These are phyloP conservation scores for Xiphydria camelus DNA, from an alignment of 2,888 invertebrate species.

Conservation along the genomic window DNA sequence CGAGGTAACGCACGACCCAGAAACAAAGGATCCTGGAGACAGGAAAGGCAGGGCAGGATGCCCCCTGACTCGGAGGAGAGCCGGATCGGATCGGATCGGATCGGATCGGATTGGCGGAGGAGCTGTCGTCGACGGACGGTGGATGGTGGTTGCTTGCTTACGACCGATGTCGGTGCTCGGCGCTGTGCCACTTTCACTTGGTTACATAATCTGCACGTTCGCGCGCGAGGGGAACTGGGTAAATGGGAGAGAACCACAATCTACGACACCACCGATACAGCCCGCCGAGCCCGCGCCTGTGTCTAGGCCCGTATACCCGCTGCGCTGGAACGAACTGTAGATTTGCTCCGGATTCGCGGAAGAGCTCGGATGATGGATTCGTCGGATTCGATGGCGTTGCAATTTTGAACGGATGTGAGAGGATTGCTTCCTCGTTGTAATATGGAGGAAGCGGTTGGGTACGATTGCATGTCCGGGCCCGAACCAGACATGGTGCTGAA, in stretches of 20 bases:
- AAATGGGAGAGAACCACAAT: slow-evolving; percentile 58
- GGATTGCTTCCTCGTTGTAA: too few species aligned
- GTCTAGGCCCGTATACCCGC: not conserved
- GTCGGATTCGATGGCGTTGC: too few species aligned
- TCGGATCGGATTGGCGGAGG: slow-evolving; percentile 19
- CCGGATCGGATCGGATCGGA: slow-evolving; percentile 11
- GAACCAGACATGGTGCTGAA: too few species aligned
- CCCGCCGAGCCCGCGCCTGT: slow-evolving; percentile 1
- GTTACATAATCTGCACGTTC: slow-evolving; percentile 54
- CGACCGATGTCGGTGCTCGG: slow-evolving; percentile 41
- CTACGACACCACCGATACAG: slow-evolving; percentile 38
- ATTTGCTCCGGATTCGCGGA: too few species aligned
- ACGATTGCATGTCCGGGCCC: too few species aligned
- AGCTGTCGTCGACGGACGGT: slow-evolving; percentile 24
- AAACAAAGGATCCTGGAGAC: slow-evolving; percentile 15
- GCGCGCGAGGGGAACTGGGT: slow-evolving; percentile 54
- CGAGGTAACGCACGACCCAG: too few species aligned
- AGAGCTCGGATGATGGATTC: too few species aligned
- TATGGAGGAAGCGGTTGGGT: too few species aligned
- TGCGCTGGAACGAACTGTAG: too few species aligned
- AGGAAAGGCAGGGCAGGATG: slow-evolving; percentile 8
- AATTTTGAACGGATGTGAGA: too few species aligned
- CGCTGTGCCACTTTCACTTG: slow-evolving; percentile 58
- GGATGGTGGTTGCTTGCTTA: slow-evolving; percentile 39
- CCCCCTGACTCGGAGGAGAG: not conserved